Conservation (phyloP, 1,140 invertebrate genomes). For the Zaprionus capensis region DNA sequence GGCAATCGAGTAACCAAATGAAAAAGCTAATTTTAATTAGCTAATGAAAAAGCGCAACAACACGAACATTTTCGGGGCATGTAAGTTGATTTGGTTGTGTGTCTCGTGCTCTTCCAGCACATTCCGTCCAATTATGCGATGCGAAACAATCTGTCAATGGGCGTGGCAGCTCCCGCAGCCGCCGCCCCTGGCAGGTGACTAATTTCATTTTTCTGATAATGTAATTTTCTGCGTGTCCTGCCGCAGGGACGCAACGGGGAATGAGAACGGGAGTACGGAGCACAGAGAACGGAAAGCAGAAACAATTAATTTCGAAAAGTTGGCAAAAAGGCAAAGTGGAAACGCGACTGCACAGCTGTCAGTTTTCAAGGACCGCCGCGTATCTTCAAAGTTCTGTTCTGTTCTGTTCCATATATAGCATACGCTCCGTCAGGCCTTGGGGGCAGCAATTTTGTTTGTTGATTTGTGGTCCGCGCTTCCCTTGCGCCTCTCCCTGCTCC, state of each 20-base stretch:
- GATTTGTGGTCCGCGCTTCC: slow-evolving; percentile 21
- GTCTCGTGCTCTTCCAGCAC: slow-evolving; percentile 6
- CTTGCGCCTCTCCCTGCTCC: background rate
- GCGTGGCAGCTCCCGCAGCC: slow-evolving; percentile 21
- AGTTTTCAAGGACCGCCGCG: slow-evolving; percentile 40
- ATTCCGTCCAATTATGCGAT: slow-evolving; percentile 32
- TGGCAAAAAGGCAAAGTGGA: slow-evolving; percentile 26
- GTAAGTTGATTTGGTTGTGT: slow-evolving; percentile 38
- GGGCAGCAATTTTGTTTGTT: slow-evolving; percentile 37
- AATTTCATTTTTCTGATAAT: slow-evolving; percentile 63
- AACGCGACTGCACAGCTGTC: slow-evolving; percentile 44
- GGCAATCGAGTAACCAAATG: slow-evolving; percentile 46
- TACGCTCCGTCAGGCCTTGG: slow-evolving; percentile 30
- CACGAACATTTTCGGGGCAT: slow-evolving; percentile 38
- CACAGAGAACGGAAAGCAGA: background rate
- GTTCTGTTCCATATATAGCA: background rate
- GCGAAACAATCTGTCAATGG: slow-evolving; percentile 35
- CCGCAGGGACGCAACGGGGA: background rate
- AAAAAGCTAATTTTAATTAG: slow-evolving; percentile 56
- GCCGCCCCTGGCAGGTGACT: slow-evolving; percentile 35
- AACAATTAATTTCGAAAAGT: slow-evolving; percentile 39
- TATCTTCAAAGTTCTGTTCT: slow-evolving; percentile 39
- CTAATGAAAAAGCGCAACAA: slow-evolving; percentile 50
- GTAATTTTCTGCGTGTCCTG: slow-evolving; percentile 46
- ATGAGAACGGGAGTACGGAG: too few species aligned